Evolutionary conservation across 2,888 invertebrate species (phyloP), one percentile per base, ranked within the genome.

Genomic region (Cactoblastis cactorum): DNA sequence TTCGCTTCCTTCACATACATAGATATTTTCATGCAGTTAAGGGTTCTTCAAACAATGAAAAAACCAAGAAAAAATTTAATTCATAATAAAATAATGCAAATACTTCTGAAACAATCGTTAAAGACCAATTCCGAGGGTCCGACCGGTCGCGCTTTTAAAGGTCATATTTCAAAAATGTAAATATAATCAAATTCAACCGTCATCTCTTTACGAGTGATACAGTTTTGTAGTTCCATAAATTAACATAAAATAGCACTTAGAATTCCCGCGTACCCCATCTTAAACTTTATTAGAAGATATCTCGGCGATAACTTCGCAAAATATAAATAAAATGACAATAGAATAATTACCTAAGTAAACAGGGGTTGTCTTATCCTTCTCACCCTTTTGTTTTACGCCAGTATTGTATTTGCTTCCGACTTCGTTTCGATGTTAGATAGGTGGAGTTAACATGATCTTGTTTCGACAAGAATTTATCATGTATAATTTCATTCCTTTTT

Each of bases 291-390:
- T 83, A 80, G 77, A 66, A 82, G 81, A 83, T 83, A 84, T 81
- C 74, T 67, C 62, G 51, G 69, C 63, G 82, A 84, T 85, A 85
- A 82, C 82, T 81, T 74, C 59, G 69, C 61, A 70, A 80, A 84
- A 83, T 85, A 84, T 85, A 84, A 86, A 86, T 83, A 86, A 84
- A 81, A 84, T 78, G 79, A 84, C 83, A 84, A 80, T 82, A 75
- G 83, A 80, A 83, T 82, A 83, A 83, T 82, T 83, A 77, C 74
- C 67, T 66, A 63, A 65, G 60, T 71, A 76, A 74, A 79, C 71
- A 76, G 66, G 62, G 61, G 64, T 61, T 59, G 56, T 60, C 61
- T 56, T 45, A 49, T 45, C 52, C 53, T 54, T 65, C 52, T 54
- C 65, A 71, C 74, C 75, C 74, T 74, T 74, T 72, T 55, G 54